Base-by-base conservation (phyloP, 2,113 vertebrate species). In the Oenanthe melanoleuca region DNA sequence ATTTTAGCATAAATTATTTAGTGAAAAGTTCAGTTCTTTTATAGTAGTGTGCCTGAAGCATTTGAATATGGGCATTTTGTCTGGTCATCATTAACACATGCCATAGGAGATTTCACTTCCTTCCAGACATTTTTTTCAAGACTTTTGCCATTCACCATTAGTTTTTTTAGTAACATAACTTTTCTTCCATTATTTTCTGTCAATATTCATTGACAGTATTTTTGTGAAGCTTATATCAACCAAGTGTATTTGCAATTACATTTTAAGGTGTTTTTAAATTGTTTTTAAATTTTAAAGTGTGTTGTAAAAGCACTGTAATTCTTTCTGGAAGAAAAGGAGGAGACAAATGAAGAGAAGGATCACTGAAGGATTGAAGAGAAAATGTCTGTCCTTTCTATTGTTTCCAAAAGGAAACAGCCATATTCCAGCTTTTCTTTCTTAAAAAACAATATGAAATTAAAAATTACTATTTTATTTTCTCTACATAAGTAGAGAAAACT, bases 1-100 rank as follows among this genome's bases (percentile, higher is more conserved):
- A 98, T 98, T 98, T 98, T 98, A 98, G 96, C 98, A 98, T 98
- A 97, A 80, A 98, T 98, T 98, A 97, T 95, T 97, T 96, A 94
- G 95, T 97, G 92, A 97, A 98, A 97, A 98, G 97, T 98, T 98
- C 97, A 98, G 64, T 97, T 97, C 97, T 92, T 97, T 97, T 98
- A 95, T 91, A 95, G 87, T 78, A 89, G 47, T 91, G 88, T 84
- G 84, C 95, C 96, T 87, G 94, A 94, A 95, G 96, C 92, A 91
- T 88, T 96, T 0, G 49, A 97, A 86, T 97, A 91, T 93, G 50
- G 90, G 61, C 71, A 92, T 94, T 93, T 96, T 85, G 52, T 95
- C 66, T 78, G 84, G 92, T 80, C 79, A 80, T 97, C 29, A 4
- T 91, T 95, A 93, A 87, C 82, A 87, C 79, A 88, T 92, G 81